Evolutionary conservation across 2,113 vertebrate species (phyloP).

Genomic region (Epinephelus fuscoguttatus): DNA sequence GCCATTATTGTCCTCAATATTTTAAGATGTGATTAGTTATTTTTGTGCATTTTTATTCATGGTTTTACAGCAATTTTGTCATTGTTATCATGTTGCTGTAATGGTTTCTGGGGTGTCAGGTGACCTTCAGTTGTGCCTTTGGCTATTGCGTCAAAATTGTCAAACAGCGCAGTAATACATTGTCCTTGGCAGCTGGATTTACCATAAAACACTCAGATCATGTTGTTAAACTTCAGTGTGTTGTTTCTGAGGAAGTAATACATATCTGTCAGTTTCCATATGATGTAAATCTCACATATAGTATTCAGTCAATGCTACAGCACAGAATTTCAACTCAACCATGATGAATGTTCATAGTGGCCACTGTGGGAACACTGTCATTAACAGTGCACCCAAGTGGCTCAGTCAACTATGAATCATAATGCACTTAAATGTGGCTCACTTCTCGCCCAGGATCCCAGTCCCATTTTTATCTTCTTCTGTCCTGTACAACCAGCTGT

Average conservation of each 20-base stretch:
- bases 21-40: neutral
- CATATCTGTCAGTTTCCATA: neutral
- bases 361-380: neutral
- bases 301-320: neutral
- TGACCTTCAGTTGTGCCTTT: neutral
- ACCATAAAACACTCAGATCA: no score
- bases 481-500: slow-evolving; percentile 3
- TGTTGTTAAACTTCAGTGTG: no score
- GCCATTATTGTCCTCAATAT: neutral
- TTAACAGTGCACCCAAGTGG: neutral
- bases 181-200: neutral
- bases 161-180: neutral
- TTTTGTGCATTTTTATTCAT: neutral
- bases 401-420: slow-evolving; percentile 5
- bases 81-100: neutral
- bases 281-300: neutral
- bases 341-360: slow-evolving; percentile 3
- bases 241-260: neutral
- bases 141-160: neutral
- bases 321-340: neutral
- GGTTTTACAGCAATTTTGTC: neutral
- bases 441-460: neutral
- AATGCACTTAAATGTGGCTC: neutral
- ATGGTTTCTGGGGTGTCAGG: neutral
- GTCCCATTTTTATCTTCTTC: neutral